Conservation (phyloP, 2,113 vertebrate genomes). For the Ceuthmochares aereus region DNA sequence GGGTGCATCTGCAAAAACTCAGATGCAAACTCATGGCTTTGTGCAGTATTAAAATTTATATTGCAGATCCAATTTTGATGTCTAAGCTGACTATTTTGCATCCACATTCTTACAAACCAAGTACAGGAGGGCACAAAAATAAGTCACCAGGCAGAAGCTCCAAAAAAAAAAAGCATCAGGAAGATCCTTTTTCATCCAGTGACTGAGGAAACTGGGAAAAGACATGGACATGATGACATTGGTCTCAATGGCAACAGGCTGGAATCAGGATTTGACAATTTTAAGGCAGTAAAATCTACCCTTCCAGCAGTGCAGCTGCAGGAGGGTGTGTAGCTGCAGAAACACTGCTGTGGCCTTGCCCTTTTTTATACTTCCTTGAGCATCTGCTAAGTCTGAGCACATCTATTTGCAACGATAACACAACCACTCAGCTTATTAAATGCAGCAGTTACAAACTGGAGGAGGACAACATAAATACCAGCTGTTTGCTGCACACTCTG, state of each 20-base stretch:
- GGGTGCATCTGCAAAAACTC: background rate
- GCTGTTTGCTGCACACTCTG: background rate
- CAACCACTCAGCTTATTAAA: background rate
- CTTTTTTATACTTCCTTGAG: too few species aligned
- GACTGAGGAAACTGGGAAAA: background rate
- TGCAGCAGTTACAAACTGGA: background rate
- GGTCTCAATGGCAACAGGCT: rapidly evolving
- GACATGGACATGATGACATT: rapidly evolving
- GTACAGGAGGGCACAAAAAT: background rate
- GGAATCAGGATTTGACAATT: background rate
- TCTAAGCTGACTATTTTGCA: background rate
- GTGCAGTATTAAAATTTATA: background rate
- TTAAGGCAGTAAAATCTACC: background rate
- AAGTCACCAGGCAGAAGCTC: background rate
- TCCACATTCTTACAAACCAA: background rate
- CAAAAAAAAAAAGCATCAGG: background rate
- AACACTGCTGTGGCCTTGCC: background rate
- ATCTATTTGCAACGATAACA: background rate
- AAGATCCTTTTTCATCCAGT: background rate
- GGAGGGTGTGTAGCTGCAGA: background rate
- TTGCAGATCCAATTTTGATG: background rate
- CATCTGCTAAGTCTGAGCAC: background rate
- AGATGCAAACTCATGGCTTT: rapidly evolving
- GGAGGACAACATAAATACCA: background rate
- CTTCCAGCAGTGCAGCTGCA: rapidly evolving